Percentiles rank a stretch among this genome's conserved stretches.
Evolutionary conservation across 2,888 invertebrate genomes (phyloP).

Genomic region (Athrips mouffetella): DNA sequence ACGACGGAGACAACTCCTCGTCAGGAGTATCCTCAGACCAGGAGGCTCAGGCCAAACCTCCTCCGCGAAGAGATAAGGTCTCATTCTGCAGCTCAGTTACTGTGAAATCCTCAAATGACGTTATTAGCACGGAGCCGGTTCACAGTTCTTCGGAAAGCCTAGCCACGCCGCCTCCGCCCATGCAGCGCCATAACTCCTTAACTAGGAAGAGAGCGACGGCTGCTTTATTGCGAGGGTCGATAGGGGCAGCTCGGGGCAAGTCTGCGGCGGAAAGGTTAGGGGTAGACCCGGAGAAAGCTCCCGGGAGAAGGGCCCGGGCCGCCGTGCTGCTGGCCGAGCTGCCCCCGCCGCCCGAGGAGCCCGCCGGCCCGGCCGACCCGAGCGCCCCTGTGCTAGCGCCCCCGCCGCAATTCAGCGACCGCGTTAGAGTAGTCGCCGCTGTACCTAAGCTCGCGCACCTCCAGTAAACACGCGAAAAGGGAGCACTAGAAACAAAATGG

Average conservation of each 20-base stretch:
- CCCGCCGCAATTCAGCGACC: conserved; percentile 94
- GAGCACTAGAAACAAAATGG: too few relatives aligned
- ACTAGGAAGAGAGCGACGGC: conserved; percentile 80
- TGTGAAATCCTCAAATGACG: conserved; percentile 72
- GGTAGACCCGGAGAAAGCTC: conserved; percentile 58
- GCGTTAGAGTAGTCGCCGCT: conserved; percentile 90
- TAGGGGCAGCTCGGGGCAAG: conserved; percentile 39
- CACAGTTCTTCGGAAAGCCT: conserved; percentile 70
- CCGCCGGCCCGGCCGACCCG: conserved; percentile 53
- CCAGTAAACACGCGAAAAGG: conserved; percentile 50
- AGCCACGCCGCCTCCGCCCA: conserved; percentile 55
- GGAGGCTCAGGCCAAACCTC: conserved; percentile 67
- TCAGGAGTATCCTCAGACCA: conserved; percentile 94
- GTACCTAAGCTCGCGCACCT: conserved; percentile 84
- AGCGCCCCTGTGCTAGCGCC: conserved; percentile 81
- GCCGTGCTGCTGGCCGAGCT: conserved; percentile 88
- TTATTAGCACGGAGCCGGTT: conserved; percentile 75
- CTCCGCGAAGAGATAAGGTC: conserved; percentile 62
- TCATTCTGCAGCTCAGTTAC: conserved; percentile 74
- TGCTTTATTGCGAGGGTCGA: conserved; percentile 71
- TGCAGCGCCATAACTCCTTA: conserved; percentile 81
- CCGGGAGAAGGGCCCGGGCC: conserved; percentile 77
- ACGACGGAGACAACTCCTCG: conserved; percentile 93
- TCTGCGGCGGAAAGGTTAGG: conserved; percentile 70
- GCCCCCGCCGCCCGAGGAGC: conserved; percentile 88